A percentile compares a stretch with the other conserved stretches of the same genome.
phyloP scores from a whole-genome alignment of 2,888 invertebrate species.

The Papilio gigon region DNA sequence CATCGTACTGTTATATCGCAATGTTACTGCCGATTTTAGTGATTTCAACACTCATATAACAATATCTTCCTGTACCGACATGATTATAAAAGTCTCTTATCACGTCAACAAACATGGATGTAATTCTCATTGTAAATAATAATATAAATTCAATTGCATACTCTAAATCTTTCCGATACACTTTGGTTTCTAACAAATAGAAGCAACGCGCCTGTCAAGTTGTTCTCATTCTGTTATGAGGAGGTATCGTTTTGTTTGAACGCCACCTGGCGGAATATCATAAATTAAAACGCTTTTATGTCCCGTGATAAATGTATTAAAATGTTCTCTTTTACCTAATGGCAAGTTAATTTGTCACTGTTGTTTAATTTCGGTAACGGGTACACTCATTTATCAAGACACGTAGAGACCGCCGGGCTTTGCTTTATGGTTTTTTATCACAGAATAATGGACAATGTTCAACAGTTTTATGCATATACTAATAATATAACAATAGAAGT shows the following conservation, averaged over 20 bases:
- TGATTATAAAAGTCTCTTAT: no score
- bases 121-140: no score
- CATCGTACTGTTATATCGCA: slow-evolving; percentile 16
- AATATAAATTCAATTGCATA: no score
- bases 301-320: slow-evolving; percentile 32
- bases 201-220: background rate
- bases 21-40: background rate
- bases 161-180: no score
- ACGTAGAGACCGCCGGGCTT: slow-evolving; percentile 10
- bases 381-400: slow-evolving; percentile 38
- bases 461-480: background rate
- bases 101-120: no score
- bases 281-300: slow-evolving; percentile 26
- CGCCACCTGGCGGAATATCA: slow-evolving; percentile 20
- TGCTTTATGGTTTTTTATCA: slow-evolving; percentile 28
- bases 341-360: slow-evolving; percentile 36
- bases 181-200: background rate
- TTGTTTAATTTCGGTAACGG: slow-evolving; percentile 32
- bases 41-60: background rate
- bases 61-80: no score
- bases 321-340: slow-evolving; percentile 31
- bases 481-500: background rate
- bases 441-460: slow-evolving; percentile 16
- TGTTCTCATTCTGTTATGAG: background rate
- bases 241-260: slow-evolving; percentile 16